Conservation (phyloP, 2,113 vertebrate genomes). For the Sorex araneus region DNA sequence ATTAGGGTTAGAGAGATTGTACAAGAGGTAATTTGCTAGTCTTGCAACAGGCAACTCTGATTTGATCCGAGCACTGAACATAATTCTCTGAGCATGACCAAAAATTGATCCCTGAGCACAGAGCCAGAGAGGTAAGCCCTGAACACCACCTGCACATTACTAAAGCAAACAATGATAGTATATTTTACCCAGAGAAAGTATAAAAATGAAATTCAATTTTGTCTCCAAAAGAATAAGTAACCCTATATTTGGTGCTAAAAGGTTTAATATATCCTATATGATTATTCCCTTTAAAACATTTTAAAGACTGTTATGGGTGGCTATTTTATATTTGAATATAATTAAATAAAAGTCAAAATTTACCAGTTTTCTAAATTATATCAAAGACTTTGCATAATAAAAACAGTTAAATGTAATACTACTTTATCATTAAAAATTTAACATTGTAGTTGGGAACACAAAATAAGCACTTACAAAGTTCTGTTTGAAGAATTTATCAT, state of each 20-base stretch:
- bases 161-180: no score
- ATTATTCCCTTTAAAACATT: constrained; percentile 5
- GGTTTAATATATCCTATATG: neutral
- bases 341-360: constrained; percentile 20
- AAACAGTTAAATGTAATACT: neutral
- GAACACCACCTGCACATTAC: no score
- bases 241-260: neutral
- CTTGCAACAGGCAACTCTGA: no score
- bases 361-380: constrained; percentile 5
- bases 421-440: constrained; percentile 4
- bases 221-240: neutral
- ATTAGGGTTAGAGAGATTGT: neutral
- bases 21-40: no score
- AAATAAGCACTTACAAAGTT: neutral
- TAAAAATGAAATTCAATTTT: neutral
- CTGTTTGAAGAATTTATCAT: no score
- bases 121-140: no score
- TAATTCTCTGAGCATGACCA: no score
- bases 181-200: neutral
- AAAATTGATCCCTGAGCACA: no score
- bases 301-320: neutral
- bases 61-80: no score
- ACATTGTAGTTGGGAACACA: neutral
- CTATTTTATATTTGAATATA: neutral
- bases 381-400: neutral